phyloP scores from a whole-genome alignment of 2,113 vertebrate genomes.

The Peromyscus leucopus region DNA sequence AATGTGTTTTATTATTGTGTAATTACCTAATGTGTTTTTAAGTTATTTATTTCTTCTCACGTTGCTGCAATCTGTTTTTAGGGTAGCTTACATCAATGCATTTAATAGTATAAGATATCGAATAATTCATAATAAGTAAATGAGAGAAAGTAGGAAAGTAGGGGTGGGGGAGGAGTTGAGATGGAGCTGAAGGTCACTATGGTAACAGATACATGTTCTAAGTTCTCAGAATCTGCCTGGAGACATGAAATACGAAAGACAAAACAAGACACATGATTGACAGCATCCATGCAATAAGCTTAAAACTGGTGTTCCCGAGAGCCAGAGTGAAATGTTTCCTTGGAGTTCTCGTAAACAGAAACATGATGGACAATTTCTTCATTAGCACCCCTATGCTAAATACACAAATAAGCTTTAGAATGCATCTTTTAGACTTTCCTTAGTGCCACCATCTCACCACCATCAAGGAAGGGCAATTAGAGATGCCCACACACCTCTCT shows the following conservation, averaged over 20 bases:
- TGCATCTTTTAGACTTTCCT: constrained; percentile 30
- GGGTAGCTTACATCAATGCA: not conserved
- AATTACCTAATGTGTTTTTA: constrained; percentile 41
- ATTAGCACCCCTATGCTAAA: not conserved
- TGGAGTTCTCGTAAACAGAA: constrained; percentile 23
- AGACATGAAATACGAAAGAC: constrained; percentile 38
- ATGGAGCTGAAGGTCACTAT: not conserved
- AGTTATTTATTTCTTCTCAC: constrained; percentile 49
- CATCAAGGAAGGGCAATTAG: constrained; percentile 9
- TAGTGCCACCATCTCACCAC: constrained; percentile 9
- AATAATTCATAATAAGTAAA: constrained; percentile 35
- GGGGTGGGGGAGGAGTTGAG: not conserved
- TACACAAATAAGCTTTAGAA: not conserved
- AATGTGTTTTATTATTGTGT: constrained; percentile 68
- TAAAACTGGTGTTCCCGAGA: constrained; percentile 43
- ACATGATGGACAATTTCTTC: constrained; percentile 36
- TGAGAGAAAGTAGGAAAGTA: constrained; percentile 40
- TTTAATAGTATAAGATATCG: constrained; percentile 24
- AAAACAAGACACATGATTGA: not conserved
- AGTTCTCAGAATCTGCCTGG: not conserved
- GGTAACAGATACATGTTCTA: not conserved
- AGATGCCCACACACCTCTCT: not conserved
- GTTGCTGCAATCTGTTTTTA: constrained; percentile 48
- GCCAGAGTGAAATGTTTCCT: constrained; percentile 13
- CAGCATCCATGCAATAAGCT: constrained; percentile 17